Base-by-base conservation (phyloP, 2,797 vertebrate genomes). In the Cuculus canorus region DNA sequence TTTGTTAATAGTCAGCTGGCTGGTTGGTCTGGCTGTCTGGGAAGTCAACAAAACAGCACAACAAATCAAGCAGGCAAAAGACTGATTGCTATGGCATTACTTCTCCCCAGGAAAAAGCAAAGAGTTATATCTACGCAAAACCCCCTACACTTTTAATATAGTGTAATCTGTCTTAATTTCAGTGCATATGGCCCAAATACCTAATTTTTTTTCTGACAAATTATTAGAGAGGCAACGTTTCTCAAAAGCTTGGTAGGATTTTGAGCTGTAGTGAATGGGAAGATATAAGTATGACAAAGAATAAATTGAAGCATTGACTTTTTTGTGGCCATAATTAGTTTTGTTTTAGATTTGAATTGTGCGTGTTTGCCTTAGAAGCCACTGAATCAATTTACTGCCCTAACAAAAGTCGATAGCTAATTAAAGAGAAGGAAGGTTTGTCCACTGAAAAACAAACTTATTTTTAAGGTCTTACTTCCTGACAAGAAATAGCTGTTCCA, bases 1-100 rank as follows among this genome's bases (percentile, higher is more conserved):
- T 64, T 90, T 93, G 72, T 92, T 91, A 95, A 92, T 56, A 78
- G 88, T 73, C 86, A 80, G 63, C 83, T 86, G 82, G 27, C 64
- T 81, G 73, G 13, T 48, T 48, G 47, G 22, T 79, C 18, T 41
- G 2, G 64, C 79, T 86, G 50, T 56, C 86, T 88, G 81, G 52
- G 60, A 88, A 84, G 70, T 60, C 90, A 84, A 45, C 43, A 73
- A 57, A 70, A 35, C 69, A 87, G 75, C 81, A 89, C 69, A 87
- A 47, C 0, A 6, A 92, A 88, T 72, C 63, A 60, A 72, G 57
- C 70, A 87, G 89, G 79, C 84, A 75, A 71, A 87, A 95, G 68
- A 39, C 77, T 89, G 92, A 73, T 81, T 80, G 35, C 54, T 82
- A 2, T 33, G 39, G 60, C 35, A 71, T 82, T 82, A 57, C 65